Conservation (phyloP, 1,140 invertebrate genomes). For the Cotesia glomerata region DNA sequence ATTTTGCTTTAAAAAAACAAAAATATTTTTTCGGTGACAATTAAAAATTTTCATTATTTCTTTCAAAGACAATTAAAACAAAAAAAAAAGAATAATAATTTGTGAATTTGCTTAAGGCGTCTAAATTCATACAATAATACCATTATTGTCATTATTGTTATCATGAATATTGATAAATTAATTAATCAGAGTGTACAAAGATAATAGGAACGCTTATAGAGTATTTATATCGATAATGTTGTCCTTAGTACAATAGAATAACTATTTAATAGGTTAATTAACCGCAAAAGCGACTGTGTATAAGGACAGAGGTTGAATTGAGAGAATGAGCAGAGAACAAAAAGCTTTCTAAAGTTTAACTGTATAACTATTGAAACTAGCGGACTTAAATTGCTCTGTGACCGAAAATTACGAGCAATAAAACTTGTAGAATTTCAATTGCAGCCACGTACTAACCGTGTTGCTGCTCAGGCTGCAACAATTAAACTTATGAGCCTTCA, state of each 20-base stretch:
- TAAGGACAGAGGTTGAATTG: neutral
- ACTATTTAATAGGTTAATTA: slow-evolving; percentile 36
- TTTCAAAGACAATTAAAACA: no score
- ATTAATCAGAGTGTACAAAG: no score
- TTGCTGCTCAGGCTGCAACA: neutral
- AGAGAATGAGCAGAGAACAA: neutral
- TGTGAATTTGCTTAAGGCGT: no score
- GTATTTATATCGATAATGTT: neutral
- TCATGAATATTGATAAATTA: no score
- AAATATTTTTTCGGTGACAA: no score
- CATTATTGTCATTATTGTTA: no score
- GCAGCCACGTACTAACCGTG: neutral
- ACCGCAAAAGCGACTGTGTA: slow-evolving; percentile 17
- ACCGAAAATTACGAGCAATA: slow-evolving; percentile 19
- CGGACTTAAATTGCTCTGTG: slow-evolving; percentile 19
- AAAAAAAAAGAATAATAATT: no score
- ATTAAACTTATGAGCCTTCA: no score
- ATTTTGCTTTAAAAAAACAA: no score
- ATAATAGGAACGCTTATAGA: neutral
- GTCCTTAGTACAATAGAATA: neutral
- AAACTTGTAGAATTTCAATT: slow-evolving; percentile 23
- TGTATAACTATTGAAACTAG: slow-evolving; percentile 4
- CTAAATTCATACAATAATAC: no score
- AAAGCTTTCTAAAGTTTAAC: slow-evolving; percentile 5
- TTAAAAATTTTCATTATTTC: no score